Base-by-base conservation (phyloP, 2,888 invertebrate species). In the Cataglyphis albicans region DNA sequence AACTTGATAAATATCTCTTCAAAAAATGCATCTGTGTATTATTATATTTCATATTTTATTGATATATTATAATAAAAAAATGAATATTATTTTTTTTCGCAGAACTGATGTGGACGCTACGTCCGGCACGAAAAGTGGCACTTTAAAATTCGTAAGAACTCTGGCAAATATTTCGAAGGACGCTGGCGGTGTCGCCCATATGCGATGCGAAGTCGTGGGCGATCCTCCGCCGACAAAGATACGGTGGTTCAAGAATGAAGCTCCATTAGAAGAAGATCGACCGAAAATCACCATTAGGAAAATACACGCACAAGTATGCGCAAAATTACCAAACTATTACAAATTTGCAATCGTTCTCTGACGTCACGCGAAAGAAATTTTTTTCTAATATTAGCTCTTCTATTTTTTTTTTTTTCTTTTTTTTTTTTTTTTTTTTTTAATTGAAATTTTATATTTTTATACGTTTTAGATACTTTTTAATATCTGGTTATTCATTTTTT, bases 171-270 rank as follows among this genome's bases (percentile, higher is more conserved):
- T 96, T 63, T 96, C 96, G 21, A 95, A 95, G 88, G 95, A 96
- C 87, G 95, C 95, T 6, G 96, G 96, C 4, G 96, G 96, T 82
- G 95, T 95, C 48, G 95, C 96, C 29, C 95, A 96, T 87, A 95
- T 97, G 88, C 94, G 96, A 65, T 97, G 97, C 93, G 97, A 97
- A 92, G 97, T 97, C 64, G 95, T 95, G 18, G 96, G 96, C 0
- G 95, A 95, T 88, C 96, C 96, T 0, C 95, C 95, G 0, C 96
- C 96, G 44, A 95, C 94, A 57, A 95, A 95, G 89, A 95, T 97
- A 87, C 95, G 94, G 64, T 97, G 97, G 97, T 96, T 95, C 92
- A 96, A 96, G 92, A 96, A 97, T 91, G 95, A 95, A 87, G 95
- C 95, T 3, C 96, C 95, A 0, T 91, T 96, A 2, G 93, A 94